Evolutionary conservation across 2,797 vertebrate genomes (phyloP).

Genomic region (Psittacula derbiana): DNA sequence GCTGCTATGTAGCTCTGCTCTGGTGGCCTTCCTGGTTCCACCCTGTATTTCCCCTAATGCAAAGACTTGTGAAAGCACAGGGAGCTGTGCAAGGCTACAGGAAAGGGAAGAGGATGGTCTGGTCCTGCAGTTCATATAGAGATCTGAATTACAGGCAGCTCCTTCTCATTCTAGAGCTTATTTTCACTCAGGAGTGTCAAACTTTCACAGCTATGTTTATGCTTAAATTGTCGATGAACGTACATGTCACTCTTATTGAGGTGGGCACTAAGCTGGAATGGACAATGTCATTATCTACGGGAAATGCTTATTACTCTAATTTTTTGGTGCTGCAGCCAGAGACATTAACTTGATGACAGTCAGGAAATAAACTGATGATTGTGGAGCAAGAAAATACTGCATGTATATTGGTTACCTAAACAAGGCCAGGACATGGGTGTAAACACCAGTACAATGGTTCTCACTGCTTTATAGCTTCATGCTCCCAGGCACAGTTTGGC

Average conservation of each 20-base stretch:
- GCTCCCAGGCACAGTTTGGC: neutral
- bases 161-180: neutral
- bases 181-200: neutral
- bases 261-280: neutral
- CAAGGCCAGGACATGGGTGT: neutral
- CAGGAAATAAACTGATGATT: neutral
- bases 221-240: neutral
- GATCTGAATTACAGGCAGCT: neutral
- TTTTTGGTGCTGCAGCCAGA: neutral
- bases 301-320: neutral
- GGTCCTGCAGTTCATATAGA: neutral
- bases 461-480: neutral
- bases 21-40: neutral
- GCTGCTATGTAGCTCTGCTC: neutral
- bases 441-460: neutral
- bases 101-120: neutral
- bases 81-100: neutral
- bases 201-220: neutral
- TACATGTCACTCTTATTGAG: neutral
- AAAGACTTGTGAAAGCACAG: neutral
- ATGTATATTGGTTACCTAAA: neutral
- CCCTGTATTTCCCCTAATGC: neutral
- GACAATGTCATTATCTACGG: accelerated
- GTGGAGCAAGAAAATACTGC: neutral
- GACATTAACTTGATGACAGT: neutral